Evolutionary conservation across 2,797 vertebrate species (phyloP).

Genomic region (Macroramphosus scolopax): DNA sequence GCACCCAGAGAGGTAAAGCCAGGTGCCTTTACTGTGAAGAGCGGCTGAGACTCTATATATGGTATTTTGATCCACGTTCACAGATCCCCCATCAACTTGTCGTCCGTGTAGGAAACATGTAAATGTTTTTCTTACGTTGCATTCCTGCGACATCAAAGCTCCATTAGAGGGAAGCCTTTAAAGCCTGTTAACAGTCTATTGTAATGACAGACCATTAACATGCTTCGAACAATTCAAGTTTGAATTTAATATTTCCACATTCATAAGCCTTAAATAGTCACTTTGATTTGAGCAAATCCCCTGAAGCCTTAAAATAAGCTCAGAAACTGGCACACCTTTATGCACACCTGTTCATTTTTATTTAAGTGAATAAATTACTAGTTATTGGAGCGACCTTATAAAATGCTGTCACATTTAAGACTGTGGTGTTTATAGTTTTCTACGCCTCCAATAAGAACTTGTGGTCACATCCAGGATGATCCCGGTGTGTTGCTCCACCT

Average conservation of each 20-base stretch:
- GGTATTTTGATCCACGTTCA: conserved; percentile 18
- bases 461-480: conserved; percentile 23
- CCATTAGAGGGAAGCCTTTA: conserved; percentile 13
- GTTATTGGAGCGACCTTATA: too few species aligned
- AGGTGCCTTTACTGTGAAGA: conserved; percentile 17
- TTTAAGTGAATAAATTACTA: too few species aligned
- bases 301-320: conserved; percentile 1
- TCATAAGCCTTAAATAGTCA: too few species aligned
- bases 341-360: too few species aligned
- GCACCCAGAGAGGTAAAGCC: too few species aligned
- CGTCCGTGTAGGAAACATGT: conserved; percentile 31
- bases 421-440: too few species aligned
- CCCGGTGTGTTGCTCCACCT: conserved; percentile 14
- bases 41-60: conserved; percentile 44
- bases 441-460: too few species aligned
- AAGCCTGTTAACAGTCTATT: conserved; percentile 26
- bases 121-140: conserved; percentile 60
- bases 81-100: conserved; percentile 39
- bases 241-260: too few species aligned
- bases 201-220: conserved; percentile 5
- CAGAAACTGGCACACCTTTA: conserved; percentile 12
- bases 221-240: conserved; percentile 6
- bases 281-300: not conserved
- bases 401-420: too few species aligned
- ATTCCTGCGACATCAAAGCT: conserved; percentile 63